phyloP scores from a whole-genome alignment of 2,888 invertebrate species.

The Chrysodeixis includens region DNA sequence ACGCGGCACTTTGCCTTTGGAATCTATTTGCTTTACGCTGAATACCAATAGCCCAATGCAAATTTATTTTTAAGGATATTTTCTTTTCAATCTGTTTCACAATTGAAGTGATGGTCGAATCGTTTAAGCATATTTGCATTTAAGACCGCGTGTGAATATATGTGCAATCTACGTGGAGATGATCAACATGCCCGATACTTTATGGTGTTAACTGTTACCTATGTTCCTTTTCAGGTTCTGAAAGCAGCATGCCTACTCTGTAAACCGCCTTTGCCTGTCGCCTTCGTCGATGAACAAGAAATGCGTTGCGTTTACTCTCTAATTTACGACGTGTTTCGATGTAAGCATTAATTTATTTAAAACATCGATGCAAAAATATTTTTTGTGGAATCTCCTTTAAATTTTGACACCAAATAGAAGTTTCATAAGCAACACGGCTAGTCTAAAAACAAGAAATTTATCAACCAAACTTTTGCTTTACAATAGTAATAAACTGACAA shows the following conservation, averaged over 20 bases:
- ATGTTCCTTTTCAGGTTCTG: conserved; percentile 75
- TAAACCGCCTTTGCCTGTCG: conserved; percentile 84
- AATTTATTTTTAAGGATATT: not conserved
- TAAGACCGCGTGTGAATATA: not conserved
- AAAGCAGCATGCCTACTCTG: conserved; percentile 89
- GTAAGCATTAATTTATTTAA: conserved; percentile 85
- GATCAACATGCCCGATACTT: not conserved
- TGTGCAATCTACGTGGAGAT: not conserved
- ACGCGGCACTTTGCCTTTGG: conserved; percentile 40
- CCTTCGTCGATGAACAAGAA: conserved; percentile 91
- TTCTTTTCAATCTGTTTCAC: not conserved
- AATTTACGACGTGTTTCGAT: conserved; percentile 93
- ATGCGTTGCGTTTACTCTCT: conserved; percentile 93
- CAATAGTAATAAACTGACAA: not conserved
- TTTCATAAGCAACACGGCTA: not conserved
- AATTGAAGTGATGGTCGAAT: too few relatives aligned
- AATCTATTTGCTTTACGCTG: conserved; percentile 34
- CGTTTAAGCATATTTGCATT: too few relatives aligned
- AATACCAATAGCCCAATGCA: conserved; percentile 3
- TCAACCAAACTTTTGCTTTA: not conserved
- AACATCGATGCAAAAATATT: too few relatives aligned
- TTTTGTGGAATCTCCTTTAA: too few relatives aligned
- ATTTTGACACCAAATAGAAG: not conserved
- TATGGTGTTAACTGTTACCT: not conserved
- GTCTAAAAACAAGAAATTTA: not conserved